Conservation (phyloP, 2,888 invertebrate species). For the Leptinotarsa tumamoca region DNA sequence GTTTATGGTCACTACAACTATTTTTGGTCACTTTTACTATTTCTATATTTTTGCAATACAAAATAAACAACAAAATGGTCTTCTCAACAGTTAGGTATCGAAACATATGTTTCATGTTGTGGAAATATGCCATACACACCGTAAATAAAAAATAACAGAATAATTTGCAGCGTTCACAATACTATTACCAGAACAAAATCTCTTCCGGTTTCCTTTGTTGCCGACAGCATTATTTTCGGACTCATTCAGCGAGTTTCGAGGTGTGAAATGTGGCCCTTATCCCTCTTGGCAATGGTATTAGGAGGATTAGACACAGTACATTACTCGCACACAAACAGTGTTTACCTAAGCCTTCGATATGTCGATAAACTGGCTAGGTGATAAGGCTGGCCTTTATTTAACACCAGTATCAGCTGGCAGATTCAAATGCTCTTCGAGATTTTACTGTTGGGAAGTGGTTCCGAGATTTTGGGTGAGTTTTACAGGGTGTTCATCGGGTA, state of each 20-base stretch:
- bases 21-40: no score
- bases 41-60: no score
- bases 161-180: slow-evolving; percentile 3
- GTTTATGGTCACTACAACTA: no score
- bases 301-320: slow-evolving; percentile 63
- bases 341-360: slow-evolving; percentile 58
- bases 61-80: no score
- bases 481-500: not conserved
- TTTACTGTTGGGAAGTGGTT: slow-evolving; percentile 10
- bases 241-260: slow-evolving; percentile 55
- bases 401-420: slow-evolving; percentile 35
- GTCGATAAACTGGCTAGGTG: slow-evolving; percentile 59
- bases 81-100: no score
- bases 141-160: slow-evolving; percentile 11
- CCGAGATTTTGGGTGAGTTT: not conserved
- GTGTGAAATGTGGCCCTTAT: slow-evolving; percentile 63
- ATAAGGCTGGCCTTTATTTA: slow-evolving; percentile 44
- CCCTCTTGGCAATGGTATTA: slow-evolving; percentile 62
- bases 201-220: slow-evolving; percentile 61
- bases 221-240: slow-evolving; percentile 54
- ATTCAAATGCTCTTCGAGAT: slow-evolving; percentile 12
- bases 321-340: slow-evolving; percentile 64
- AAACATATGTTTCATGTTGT: not conserved
- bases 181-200: slow-evolving; percentile 57
- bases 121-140: not conserved